Base-by-base conservation (phyloP, 2,113 vertebrate genomes). In the Equus quagga region DNA sequence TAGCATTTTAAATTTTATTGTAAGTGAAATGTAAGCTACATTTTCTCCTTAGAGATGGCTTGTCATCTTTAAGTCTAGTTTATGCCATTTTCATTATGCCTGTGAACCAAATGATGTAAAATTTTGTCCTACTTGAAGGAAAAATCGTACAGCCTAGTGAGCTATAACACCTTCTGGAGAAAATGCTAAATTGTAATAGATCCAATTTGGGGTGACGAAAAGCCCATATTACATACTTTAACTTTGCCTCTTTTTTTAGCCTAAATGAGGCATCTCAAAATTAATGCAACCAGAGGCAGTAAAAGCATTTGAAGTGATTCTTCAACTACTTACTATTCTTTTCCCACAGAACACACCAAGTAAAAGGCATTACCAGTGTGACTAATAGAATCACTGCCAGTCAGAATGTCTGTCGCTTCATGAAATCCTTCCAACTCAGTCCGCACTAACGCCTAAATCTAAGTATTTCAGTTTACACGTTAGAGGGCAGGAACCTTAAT, bases 261-360 rank as follows among this genome's bases (percentile, higher is more conserved):
- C 26, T 91, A 95, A 96, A 97, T 95, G 92, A 98, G 49, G 36
- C 94, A 93, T 94, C 96, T 96, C 96, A 98, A 98, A 98, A 98
- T 97, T 93, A 98, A 97, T 97, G 51, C 14, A 90, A 89, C 89
- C 94, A 94, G 91, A 93, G 85, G 95, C 91, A 98, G 69, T 67
- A 69, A 83, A 97, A 96, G 54, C 13, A 62, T 98, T 98, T 98
- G 94, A 98, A 98, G 81, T 96, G 84, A 94, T 97, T 98, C 96
- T 93, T 94, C 10, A 64, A 82, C 24, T 91, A 0, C 1, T 95
- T 54, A 0, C 82, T n/a, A 70, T 97, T 96, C 81, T 93, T 95
- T 69, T 78, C 96, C 36, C 1, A 14, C 49, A 80, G 89, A 92
- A 23, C 56, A 84, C 56, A 79, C 88, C 82, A 91, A 76, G 95